A percentile compares a stretch with the other conserved stretches of the same genome.
Evolutionary conservation across 1,140 invertebrate genomes (phyloP).

Genomic region (Drosophila obscura): DNA sequence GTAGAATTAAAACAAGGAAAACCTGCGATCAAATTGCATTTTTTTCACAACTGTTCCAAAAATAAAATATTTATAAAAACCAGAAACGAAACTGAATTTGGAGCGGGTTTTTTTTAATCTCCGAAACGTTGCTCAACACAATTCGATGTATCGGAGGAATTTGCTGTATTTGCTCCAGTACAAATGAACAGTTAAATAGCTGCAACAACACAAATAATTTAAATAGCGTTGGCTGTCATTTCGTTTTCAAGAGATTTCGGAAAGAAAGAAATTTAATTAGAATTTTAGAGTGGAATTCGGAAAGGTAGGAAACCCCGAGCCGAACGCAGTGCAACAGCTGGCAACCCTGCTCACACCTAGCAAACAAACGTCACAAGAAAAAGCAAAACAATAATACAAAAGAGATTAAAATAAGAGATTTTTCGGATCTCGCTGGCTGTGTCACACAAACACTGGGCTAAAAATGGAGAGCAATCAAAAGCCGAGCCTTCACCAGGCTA

Average conservation of each 20-base stretch:
- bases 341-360: not conserved
- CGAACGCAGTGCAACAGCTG: not conserved
- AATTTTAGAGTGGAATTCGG: too few species aligned
- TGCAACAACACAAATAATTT: too few species aligned
- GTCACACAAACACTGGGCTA: slow-evolving; percentile 4
- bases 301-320: too few species aligned
- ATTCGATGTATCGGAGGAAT: too few species aligned
- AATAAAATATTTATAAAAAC: slow-evolving; percentile 36
- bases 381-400: not conserved
- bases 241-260: too few species aligned
- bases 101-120: too few species aligned
- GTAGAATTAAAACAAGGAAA: slow-evolving; percentile 9
- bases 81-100: too few species aligned
- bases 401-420: slow-evolving; percentile 20
- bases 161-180: too few species aligned
- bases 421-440: slow-evolving; percentile 3
- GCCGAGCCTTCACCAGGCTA: slow-evolving; percentile 53
- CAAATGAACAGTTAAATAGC: too few species aligned
- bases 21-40: slow-evolving; percentile 33
- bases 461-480: slow-evolving; percentile 47
- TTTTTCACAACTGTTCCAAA: slow-evolving; percentile 25
- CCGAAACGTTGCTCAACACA: too few species aligned
- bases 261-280: too few species aligned
- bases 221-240: too few species aligned
- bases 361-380: slow-evolving; percentile 7